phyloP scores from a whole-genome alignment of 2,888 invertebrate genomes.

The Ichneumoninae sp. region DNA sequence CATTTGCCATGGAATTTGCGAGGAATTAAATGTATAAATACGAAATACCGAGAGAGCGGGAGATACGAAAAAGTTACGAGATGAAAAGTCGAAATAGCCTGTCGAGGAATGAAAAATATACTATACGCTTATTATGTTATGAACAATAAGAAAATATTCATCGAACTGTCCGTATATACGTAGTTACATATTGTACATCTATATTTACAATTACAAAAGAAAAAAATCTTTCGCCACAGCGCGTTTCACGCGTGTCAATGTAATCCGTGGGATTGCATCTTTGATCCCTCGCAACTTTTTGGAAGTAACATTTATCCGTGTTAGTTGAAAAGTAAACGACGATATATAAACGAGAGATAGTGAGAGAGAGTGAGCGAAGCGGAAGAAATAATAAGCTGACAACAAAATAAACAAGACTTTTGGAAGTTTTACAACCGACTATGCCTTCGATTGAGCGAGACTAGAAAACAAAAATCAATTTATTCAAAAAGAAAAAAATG shows the following conservation, averaged over 20 bases:
- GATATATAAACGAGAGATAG: conserved; percentile 5
- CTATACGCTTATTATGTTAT: conserved; percentile 62
- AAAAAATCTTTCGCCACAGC: conserved; percentile 24
- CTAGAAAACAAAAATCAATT: conserved; percentile 42
- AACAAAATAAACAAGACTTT: conserved; percentile 57
- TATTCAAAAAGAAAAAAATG: conserved; percentile 33
- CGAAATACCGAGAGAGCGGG: neutral
- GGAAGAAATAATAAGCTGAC: conserved; percentile 14
- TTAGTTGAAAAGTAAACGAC: conserved; percentile 13
- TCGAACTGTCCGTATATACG: conserved; percentile 59
- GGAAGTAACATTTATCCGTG: conserved; percentile 45
- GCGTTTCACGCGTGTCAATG: conserved; percentile 15
- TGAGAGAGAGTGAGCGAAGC: neutral
- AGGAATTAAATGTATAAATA: conserved; percentile 39
- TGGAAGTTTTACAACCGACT: conserved; percentile 67
- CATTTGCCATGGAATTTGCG: conserved; percentile 58
- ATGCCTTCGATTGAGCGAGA: conserved; percentile 63
- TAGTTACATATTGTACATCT: conserved; percentile 44
- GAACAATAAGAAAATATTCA: conserved; percentile 60
- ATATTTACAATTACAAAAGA: conserved; percentile 54
- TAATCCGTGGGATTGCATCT: conserved; percentile 36
- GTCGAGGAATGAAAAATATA: conserved; percentile 53
- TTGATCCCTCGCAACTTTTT: conserved; percentile 48
- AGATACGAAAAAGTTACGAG: conserved; percentile 16
- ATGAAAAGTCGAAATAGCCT: conserved; percentile 31